phyloP scores from a whole-genome alignment of 2,888 invertebrate genomes.

The Xestoiulus laeticollis region DNA sequence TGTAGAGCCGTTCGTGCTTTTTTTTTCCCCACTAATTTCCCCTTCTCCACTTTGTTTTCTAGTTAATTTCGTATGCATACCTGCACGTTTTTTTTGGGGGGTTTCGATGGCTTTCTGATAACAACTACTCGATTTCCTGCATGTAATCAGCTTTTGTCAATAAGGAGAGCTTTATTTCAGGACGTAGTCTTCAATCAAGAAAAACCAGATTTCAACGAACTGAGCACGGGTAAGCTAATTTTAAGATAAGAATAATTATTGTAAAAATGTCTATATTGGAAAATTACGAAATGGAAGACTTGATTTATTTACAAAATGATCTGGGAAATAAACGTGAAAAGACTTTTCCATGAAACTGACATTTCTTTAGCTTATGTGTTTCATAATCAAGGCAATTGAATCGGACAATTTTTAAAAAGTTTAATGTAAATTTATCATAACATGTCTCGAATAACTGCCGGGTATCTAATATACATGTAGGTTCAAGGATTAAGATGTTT shows the following conservation, averaged over 20 bases:
- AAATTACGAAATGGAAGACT: background rate
- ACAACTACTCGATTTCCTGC: background rate
- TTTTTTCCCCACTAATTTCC: background rate
- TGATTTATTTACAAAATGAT: background rate
- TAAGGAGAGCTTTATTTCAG: background rate
- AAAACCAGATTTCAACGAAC: background rate
- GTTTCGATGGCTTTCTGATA: conserved; percentile 4
- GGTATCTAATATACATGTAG: too few species aligned
- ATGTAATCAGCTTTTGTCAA: conserved; percentile 19
- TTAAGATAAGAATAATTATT: conserved; percentile 1
- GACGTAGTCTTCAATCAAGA: background rate
- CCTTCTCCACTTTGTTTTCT: background rate
- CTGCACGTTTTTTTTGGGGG: conserved; percentile 3
- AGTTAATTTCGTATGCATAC: conserved; percentile 6
- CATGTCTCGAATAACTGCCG: too few species aligned
- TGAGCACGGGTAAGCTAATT: background rate
- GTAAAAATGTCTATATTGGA: conserved; percentile 1
- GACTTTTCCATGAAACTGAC: background rate
- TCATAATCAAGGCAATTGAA: background rate
- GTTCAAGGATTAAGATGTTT: too few species aligned
- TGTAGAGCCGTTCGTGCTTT: background rate
- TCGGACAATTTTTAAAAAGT: too few species aligned
- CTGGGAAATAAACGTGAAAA: conserved; percentile 10
- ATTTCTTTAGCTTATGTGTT: background rate
- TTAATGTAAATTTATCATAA: too few species aligned